Evolutionary conservation across 2,113 vertebrate species (phyloP).

Genomic region (Nerophis ophidion): DNA sequence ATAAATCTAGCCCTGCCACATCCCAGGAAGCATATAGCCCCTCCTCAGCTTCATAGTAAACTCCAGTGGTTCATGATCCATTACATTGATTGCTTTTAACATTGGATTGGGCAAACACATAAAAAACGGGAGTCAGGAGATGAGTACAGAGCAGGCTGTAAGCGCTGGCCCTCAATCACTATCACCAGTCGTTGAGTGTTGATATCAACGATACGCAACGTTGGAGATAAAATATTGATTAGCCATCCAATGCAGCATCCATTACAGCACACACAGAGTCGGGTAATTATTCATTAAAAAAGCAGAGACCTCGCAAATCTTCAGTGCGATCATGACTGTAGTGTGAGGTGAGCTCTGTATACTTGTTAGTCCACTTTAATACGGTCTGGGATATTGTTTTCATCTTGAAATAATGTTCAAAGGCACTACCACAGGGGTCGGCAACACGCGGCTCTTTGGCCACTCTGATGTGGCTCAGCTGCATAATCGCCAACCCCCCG

Average conservation of each 20-base stretch:
- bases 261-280: slow-evolving; percentile 28
- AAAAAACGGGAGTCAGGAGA: background rate
- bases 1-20: slow-evolving; percentile 53
- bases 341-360: background rate
- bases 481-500: no score
- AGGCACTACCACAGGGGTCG: background rate
- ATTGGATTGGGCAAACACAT: slow-evolving; percentile 4
- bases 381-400: slow-evolving; percentile 1
- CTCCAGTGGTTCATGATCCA: slow-evolving; percentile 4
- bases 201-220: slow-evolving; percentile 24
- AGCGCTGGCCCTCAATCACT: slow-evolving; percentile 1
- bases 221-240: slow-evolving; percentile 60
- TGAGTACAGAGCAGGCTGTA: background rate
- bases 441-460: no score
- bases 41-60: slow-evolving; percentile 11
- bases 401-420: slow-evolving; percentile 7
- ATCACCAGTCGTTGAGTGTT: slow-evolving; percentile 25
- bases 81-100: slow-evolving; percentile 24
- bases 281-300: slow-evolving; percentile 30
- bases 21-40: slow-evolving; percentile 10
- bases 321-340: slow-evolving; percentile 4
- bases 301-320: slow-evolving; percentile 13
- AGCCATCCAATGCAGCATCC: slow-evolving; percentile 24
- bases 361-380: background rate
- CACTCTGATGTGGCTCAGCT: no score